These are phyloP conservation scores for Drosophila suzukii DNA, from an alignment of 1,140 invertebrate species.

Conservation along the genomic window DNA sequence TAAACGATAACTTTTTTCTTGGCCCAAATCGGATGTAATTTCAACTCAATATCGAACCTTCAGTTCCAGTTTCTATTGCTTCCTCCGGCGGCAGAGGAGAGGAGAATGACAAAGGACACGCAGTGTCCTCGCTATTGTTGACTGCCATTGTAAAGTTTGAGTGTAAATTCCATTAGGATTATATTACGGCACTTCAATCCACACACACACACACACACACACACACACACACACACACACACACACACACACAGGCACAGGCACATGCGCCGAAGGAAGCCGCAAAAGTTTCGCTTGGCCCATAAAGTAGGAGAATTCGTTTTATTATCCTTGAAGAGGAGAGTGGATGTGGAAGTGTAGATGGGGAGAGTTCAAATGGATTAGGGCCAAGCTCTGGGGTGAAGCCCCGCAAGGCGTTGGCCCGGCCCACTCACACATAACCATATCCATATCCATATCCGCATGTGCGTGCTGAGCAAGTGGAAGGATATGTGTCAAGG, in stretches of 20 bases:
- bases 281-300: constrained; percentile 66
- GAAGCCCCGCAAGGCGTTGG: constrained; percentile 72
- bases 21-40: constrained; percentile 15
- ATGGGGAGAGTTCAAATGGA: constrained; percentile 68
- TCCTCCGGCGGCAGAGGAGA: constrained; percentile 1
- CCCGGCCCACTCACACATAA: constrained; percentile 23
- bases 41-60: constrained; percentile 19
- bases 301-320: constrained; percentile 70
- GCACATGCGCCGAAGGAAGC: constrained; percentile 40
- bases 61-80: neutral
- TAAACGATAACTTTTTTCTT: neutral
- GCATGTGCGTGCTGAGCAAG: constrained; percentile 58
- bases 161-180: constrained; percentile 82
- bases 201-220: neutral
- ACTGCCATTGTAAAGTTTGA: constrained; percentile 64
- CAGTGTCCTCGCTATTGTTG: constrained; percentile 52
- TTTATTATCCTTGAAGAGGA: constrained; percentile 70
- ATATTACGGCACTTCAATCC: constrained; percentile 60
- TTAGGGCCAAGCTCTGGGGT: constrained; percentile 60
- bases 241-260: constrained; percentile 1
- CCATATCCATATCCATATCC: neutral
- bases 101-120: constrained; percentile 56
- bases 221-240: constrained; percentile 1
- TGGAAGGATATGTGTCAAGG: constrained; percentile 73
- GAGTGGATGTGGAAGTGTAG: neutral